Evolutionary conservation across 2,888 invertebrate genomes (phyloP).

Genomic region (Hydrotaea cyrtoneurina): DNA sequence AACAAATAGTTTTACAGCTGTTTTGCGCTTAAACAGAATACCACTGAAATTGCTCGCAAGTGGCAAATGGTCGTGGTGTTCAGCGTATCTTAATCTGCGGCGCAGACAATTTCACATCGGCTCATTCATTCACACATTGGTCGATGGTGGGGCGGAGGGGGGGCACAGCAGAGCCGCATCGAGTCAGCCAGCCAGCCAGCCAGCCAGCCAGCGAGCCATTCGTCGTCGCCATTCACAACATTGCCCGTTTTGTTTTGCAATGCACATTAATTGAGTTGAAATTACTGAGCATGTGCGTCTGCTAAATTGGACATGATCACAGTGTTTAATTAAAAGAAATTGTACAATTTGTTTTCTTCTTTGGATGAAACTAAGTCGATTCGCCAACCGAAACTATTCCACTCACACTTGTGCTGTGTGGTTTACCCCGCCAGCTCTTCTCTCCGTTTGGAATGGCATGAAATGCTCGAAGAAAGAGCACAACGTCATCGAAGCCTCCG

Average conservation of each 20-base stretch:
- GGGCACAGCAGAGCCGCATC: neutral
- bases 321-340: slow-evolving; percentile 67
- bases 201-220: neutral
- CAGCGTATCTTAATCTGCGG: slow-evolving; percentile 59
- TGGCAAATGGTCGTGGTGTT: slow-evolving; percentile 35
- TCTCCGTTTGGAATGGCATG: too few relatives aligned
- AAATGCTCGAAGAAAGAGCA: too few relatives aligned
- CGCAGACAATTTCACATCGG: slow-evolving; percentile 55
- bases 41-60: slow-evolving; percentile 56
- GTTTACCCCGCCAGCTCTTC: too few relatives aligned
- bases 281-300: slow-evolving; percentile 67
- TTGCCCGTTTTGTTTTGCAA: slow-evolving; percentile 63
- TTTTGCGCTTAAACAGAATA: slow-evolving; percentile 52
- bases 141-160: slow-evolving; percentile 8
- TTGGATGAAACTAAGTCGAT: neutral
- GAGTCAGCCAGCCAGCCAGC: neutral
- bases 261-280: slow-evolving; percentile 67
- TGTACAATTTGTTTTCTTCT: slow-evolving; percentile 50
- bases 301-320: slow-evolving; percentile 67
- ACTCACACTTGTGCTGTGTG: neutral
- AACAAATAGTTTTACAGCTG: slow-evolving; percentile 46
- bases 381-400: neutral
- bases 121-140: slow-evolving; percentile 48
- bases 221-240: slow-evolving; percentile 24
- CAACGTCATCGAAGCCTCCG: neutral